A percentile compares a stretch with the other conserved stretches of the same genome.
These are phyloP conservation scores for Eunapius fragilis DNA, from an alignment of 37 sponge, comb jelly and placozoan species.

Conservation along the genomic window DNA sequence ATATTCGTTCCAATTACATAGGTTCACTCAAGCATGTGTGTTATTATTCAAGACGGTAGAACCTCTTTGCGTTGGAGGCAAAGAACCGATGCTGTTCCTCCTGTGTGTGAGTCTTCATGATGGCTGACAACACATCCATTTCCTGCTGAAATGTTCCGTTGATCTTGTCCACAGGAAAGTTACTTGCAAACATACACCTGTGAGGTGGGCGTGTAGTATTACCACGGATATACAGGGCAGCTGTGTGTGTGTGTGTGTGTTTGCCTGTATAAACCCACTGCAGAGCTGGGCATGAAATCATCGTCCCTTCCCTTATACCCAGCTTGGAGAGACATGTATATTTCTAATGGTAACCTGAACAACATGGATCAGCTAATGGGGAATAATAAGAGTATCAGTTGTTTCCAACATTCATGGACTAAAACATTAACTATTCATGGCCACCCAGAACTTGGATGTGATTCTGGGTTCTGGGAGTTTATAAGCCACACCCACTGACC, in stretches of 20 bases:
- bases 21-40: not conserved
- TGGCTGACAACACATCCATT: constrained; percentile 22
- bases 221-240: not conserved
- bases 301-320: not conserved
- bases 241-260: not conserved
- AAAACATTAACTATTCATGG: not conserved
- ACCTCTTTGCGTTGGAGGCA: constrained; percentile 62
- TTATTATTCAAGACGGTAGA: constrained; percentile 60
- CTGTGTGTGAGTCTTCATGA: constrained; percentile 40
- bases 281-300: too few relatives aligned
- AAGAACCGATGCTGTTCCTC: constrained; percentile 71
- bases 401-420: not conserved
- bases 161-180: constrained; percentile 91
- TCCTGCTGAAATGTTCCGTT: constrained; percentile 74
- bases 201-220: not conserved
- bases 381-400: not conserved
- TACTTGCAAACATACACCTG: constrained; percentile 92
- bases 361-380: not conserved
- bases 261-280: too few relatives aligned
- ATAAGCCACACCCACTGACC: too few relatives aligned
- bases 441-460: not conserved
- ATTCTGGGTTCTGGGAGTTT: too few relatives aligned
- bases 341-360: not conserved
- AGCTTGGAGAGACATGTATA: not conserved
- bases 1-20: too few relatives aligned